A percentile compares a stretch with the other conserved stretches of the same genome.
Evolutionary conservation across 2,797 vertebrate species (phyloP).

Genomic region (Oophaga sylvatica): DNA sequence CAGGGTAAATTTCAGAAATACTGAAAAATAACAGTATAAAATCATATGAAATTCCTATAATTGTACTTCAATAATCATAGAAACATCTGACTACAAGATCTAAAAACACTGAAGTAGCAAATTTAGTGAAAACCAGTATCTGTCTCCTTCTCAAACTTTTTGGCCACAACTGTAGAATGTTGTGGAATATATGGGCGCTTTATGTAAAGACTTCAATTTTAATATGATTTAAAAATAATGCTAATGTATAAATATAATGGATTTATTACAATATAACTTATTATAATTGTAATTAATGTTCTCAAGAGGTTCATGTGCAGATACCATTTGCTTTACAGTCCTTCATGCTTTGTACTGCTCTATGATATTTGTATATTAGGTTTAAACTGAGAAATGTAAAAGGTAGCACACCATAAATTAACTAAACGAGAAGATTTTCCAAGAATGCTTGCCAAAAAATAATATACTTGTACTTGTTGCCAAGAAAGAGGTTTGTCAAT

Average conservation of each 20-base stretch:
- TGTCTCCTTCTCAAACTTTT: too few relatives aligned
- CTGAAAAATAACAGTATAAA: too few relatives aligned
- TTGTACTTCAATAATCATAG: too few relatives aligned
- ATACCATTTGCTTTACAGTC: background rate
- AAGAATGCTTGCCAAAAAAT: constrained; percentile 47
- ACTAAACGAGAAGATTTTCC: constrained; percentile 47
- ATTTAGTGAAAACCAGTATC: too few relatives aligned
- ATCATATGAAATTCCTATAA: too few relatives aligned
- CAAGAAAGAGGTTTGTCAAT: constrained; percentile 56
- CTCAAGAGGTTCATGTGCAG: background rate
- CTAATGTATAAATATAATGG: background rate
- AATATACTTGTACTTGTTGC: constrained; percentile 13
- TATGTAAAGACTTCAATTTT: background rate
- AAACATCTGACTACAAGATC: too few relatives aligned
- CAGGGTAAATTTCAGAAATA: too few relatives aligned
- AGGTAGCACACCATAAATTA: constrained; percentile 47
- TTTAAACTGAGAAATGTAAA: constrained; percentile 62
- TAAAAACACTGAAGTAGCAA: too few relatives aligned
- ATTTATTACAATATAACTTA: background rate
- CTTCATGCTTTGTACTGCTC: constrained; percentile 31
- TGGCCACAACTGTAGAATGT: background rate
- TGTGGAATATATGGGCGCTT: background rate
- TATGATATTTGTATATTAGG: constrained; percentile 38
- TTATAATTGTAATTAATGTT: background rate
- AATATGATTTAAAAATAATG: background rate